These are phyloP conservation scores for Rhaphigaster nebulosa DNA, from an alignment of 2,888 invertebrate genomes.

Conservation along the genomic window DNA sequence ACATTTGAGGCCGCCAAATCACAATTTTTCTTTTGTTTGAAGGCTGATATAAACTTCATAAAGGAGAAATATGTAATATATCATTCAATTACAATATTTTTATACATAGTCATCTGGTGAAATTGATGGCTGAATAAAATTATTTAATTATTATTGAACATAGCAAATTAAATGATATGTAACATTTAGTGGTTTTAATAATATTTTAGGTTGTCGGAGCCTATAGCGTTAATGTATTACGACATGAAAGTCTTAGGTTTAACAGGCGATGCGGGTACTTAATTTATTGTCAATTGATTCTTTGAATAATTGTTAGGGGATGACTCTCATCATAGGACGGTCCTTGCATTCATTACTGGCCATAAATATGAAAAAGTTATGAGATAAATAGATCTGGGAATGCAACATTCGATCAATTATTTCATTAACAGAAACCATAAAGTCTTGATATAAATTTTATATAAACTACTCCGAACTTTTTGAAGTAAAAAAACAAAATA, in stretches of 20 bases:
- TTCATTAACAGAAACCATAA: neutral
- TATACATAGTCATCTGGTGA: neutral
- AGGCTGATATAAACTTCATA: no score
- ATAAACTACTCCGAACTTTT: no score
- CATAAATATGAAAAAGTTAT: neutral
- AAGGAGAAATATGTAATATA: no score
- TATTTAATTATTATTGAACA: neutral
- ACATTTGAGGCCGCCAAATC: no score
- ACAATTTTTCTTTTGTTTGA: no score
- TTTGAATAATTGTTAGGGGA: slow-evolving; percentile 2
- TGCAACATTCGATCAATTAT: neutral
- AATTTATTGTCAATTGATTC: slow-evolving; percentile 23
- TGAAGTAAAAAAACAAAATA: no score
- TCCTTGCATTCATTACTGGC: neutral
- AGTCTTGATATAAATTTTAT: neutral
- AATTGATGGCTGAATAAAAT: neutral
- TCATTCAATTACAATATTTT: neutral
- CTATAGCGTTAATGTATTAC: neutral
- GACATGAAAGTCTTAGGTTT: neutral
- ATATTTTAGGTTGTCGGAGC: neutral
- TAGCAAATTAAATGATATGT: neutral
- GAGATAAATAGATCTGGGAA: neutral
- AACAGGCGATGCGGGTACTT: slow-evolving; percentile 1
- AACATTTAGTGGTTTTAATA: neutral
- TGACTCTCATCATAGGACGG: neutral